Evolutionary conservation across 2,888 invertebrate species (phyloP), one percentile per base, ranked within the genome.

Genomic region (Saturnia pavonia): DNA sequence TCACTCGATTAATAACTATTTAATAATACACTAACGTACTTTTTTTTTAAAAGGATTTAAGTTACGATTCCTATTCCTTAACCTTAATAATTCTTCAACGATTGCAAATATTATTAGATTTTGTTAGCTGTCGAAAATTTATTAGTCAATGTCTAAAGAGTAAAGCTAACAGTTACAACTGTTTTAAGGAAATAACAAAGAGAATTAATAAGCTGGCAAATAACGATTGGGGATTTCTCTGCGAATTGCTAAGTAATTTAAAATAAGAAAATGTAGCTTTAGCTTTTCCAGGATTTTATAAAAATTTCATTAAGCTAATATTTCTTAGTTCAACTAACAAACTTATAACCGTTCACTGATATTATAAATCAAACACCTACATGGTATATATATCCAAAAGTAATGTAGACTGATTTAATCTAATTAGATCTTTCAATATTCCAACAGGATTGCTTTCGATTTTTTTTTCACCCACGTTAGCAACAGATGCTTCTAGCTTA

Each of bases 401-500:
- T 2, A 40, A 65, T 40, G 40, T 40, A 40, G n/a, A 65, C 40
- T 40, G 7, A 65, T 65, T 65, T 65, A 3, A 65, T 40, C 8
- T 65, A 65, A 65, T 65, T 40, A 65, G 9, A 40, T 7, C 40
- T 65, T 65, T 65, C 65, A 65, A 65, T 65, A 40, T 27, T 22
- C 54, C 22, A n/a, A 34, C 34, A 63, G 8, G 34, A 34, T 40
- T 11, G 40, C 40, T 65, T 65, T n/a, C 19, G 16, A 16, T 9
- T 27, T 40, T 34, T 65, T 40, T 65, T 65, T 65, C 65, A n/a
- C 34, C 9, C 65, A 65, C 65, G 65, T 40, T n/a, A 65, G 34
- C 40, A 65, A 40, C 65, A 65, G 34, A 65, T 65, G n/a, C 40
- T 34, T 65, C 2, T 65, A 63, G 65, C 40, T 65, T 65, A 65